These are phyloP conservation scores for Xestia sexstrigata DNA, from an alignment of 2,888 invertebrate species.

Conservation along the genomic window DNA sequence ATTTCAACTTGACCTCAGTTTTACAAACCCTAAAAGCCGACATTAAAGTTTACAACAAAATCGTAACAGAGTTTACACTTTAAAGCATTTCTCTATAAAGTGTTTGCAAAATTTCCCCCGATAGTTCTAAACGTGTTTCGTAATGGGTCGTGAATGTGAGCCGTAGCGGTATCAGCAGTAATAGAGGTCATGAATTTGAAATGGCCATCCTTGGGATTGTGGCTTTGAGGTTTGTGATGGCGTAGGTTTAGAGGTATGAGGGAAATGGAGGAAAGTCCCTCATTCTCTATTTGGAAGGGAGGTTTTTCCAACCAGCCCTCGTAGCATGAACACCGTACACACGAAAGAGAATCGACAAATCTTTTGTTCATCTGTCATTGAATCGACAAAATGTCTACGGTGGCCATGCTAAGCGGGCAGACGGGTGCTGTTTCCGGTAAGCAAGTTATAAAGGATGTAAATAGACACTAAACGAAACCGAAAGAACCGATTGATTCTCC, in stretches of 20 bases:
- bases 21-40: slow-evolving; percentile 19
- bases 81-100: slow-evolving; percentile 41
- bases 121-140: slow-evolving; percentile 57
- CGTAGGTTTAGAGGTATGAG: neutral
- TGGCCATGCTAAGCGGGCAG: too few species aligned
- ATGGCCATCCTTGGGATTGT: slow-evolving; percentile 36
- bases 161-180: slow-evolving; percentile 40
- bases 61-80: slow-evolving; percentile 41
- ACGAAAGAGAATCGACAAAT: too few species aligned
- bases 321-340: too few species aligned
- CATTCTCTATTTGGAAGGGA: neutral
- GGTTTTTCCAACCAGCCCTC: neutral
- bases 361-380: too few species aligned
- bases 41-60: slow-evolving; percentile 27
- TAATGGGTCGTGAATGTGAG: slow-evolving; percentile 57
- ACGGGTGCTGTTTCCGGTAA: neutral
- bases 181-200: slow-evolving; percentile 51
- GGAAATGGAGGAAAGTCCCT: neutral
- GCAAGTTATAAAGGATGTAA: neutral
- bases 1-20: slow-evolving; percentile 15
- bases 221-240: slow-evolving; percentile 12
- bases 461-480: too few species aligned
- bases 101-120: slow-evolving; percentile 48
- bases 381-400: too few species aligned
- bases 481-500: too few species aligned